Conservation (phyloP, 1,140 invertebrate species). For the Argopecten irradians region DNA sequence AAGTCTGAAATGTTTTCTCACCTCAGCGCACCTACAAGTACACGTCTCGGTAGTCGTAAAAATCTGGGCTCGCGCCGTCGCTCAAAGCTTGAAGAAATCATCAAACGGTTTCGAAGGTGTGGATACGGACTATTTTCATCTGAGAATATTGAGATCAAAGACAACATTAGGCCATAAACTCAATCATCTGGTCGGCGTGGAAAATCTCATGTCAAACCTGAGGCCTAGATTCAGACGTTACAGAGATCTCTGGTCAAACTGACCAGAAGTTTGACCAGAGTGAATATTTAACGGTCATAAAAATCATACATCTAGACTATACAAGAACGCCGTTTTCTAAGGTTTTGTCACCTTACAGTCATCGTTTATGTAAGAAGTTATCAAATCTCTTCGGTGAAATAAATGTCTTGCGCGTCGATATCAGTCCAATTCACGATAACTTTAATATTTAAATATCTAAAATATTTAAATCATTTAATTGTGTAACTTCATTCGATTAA, state of each 20-base stretch:
- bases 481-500: too few species aligned
- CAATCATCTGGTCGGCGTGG: neutral
- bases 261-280: neutral
- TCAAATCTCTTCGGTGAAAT: neutral
- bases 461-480: too few species aligned
- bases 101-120: neutral
- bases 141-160: neutral
- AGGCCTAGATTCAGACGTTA: too few species aligned
- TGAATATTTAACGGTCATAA: neutral
- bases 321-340: neutral
- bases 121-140: constrained; percentile 2
- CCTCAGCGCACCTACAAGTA: neutral
- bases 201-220: neutral
- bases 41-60: neutral
- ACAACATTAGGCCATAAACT: neutral
- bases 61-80: neutral
- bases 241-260: too few species aligned
- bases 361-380: neutral
- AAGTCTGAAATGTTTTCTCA: neutral
- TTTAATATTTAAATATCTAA: too few species aligned
- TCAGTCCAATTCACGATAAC: too few species aligned
- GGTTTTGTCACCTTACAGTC: neutral
- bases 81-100: neutral
- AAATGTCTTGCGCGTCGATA: too few species aligned
- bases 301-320: neutral